Conservation (phyloP, 2,113 vertebrate genomes). For the Sander lucioperca region DNA sequence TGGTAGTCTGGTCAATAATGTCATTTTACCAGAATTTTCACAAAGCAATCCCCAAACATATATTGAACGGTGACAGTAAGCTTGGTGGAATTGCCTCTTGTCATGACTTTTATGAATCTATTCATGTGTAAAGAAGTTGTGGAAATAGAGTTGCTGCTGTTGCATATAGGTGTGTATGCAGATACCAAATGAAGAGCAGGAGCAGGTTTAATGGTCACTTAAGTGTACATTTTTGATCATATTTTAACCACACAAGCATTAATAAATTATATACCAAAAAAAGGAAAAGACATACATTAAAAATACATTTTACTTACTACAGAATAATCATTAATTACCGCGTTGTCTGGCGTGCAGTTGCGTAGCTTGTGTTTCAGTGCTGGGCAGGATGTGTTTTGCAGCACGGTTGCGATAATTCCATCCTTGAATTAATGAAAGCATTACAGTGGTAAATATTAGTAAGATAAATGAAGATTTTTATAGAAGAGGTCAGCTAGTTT, state of each 20-base stretch:
- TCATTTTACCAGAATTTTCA: not conserved
- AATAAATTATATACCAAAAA: not conserved
- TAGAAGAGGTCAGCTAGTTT: not conserved
- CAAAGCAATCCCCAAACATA: not conserved
- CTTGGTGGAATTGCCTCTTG: not conserved
- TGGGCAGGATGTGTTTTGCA: constrained; percentile 44
- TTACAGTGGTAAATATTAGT: not conserved
- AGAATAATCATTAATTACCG: constrained; percentile 53
- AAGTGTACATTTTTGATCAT: not conserved
- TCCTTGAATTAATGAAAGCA: constrained; percentile 53
- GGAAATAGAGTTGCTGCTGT: not conserved
- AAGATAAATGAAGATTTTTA: not conserved
- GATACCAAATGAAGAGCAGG: not conserved
- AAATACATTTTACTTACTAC: not conserved
- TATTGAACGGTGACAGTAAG: not conserved
- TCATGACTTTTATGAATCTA: not conserved
- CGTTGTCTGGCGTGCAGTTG: constrained; percentile 1
- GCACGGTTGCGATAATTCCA: not conserved
- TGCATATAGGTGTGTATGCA: not conserved
- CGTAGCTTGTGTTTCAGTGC: not conserved
- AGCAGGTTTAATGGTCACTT: not conserved
- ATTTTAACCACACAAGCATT: not conserved
- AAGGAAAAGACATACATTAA: not conserved
- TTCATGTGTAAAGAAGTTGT: not conserved
- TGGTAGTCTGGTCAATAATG: not conserved